phyloP scores from a whole-genome alignment of 2,888 invertebrate species.

The Ganaspis brasiliensis region DNA sequence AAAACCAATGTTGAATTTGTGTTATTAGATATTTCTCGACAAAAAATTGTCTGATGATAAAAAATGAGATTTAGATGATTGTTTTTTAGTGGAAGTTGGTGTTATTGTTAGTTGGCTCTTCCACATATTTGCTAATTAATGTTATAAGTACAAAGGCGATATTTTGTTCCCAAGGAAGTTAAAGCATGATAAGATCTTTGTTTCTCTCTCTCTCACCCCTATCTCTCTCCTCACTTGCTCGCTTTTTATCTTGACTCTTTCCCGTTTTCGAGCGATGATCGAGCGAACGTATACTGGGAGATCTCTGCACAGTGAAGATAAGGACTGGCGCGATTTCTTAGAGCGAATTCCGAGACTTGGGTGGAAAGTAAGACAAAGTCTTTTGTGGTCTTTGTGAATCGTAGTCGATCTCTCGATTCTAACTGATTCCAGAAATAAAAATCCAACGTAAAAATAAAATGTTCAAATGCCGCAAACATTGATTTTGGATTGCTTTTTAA shows the following conservation, averaged over 20 bases:
- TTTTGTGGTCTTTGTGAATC: conserved; percentile 54
- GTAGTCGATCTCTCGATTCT: conserved; percentile 48
- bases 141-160: conserved; percentile 31
- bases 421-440: conserved; percentile 15
- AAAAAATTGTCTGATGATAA: not conserved
- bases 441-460: conserved; percentile 3
- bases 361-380: conserved; percentile 58
- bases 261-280: conserved; percentile 55
- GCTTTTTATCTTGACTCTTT: conserved; percentile 33
- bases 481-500: too few relatives aligned
- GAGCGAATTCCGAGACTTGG: conserved; percentile 65
- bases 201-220: not conserved
- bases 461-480: not conserved
- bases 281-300: conserved; percentile 53
- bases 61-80: not conserved
- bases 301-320: conserved; percentile 66
- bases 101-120: not conserved
- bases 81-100: not conserved
- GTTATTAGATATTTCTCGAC: not conserved
- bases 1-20: too few relatives aligned
- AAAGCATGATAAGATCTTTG: conserved; percentile 21
- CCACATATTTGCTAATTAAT: conserved; percentile 23
- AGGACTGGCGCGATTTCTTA: conserved; percentile 70
- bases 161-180: conserved; percentile 33
- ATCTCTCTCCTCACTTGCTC: not conserved